phyloP scores from a whole-genome alignment of 2,797 vertebrate genomes.

The Heliangelus exortis region DNA sequence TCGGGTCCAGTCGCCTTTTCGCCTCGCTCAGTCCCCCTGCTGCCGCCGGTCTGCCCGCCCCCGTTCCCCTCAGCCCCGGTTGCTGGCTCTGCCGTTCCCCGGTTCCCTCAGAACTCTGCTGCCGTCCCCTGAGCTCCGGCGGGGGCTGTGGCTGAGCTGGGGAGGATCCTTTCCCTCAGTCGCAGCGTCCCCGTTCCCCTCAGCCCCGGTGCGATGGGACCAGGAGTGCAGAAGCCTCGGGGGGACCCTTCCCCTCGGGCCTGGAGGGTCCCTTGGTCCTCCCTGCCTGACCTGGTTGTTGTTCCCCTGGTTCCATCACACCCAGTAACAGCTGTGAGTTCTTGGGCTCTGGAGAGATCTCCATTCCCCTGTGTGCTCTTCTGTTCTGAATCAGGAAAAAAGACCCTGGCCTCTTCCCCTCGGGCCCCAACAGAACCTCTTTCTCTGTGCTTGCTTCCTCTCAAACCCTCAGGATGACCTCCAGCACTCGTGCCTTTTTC shows the following conservation, averaged over 20 bases:
- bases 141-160: no score
- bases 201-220: neutral
- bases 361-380: rapidly evolving
- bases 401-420: neutral
- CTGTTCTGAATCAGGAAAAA: neutral
- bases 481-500: neutral
- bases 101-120: no score
- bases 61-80: neutral
- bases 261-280: no score
- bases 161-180: neutral
- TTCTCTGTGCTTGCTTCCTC: neutral
- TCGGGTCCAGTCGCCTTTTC: neutral
- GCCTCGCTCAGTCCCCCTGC: neutral
- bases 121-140: no score
- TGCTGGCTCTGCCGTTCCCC: neutral
- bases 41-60: neutral
- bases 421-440: neutral
- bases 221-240: neutral
- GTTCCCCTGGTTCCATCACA: neutral
- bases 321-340: rapidly evolving
- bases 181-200: no score
- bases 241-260: neutral
- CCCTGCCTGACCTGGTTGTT: neutral
- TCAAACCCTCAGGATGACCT: neutral
- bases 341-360: neutral